Conservation (phyloP, 2,888 invertebrate genomes). For the Rhopalosiphum nymphaeae region DNA sequence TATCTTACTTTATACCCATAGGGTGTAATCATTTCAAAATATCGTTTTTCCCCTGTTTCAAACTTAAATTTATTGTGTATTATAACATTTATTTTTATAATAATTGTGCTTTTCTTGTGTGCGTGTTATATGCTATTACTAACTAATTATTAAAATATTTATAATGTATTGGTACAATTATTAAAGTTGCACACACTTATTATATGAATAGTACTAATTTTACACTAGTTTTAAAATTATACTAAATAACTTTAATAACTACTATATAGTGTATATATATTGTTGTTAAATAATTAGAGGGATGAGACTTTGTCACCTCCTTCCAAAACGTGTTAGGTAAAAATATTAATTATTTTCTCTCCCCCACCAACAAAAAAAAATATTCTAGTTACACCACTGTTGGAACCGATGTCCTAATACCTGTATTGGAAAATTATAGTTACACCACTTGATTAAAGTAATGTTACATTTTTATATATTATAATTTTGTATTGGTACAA, state of each 20-base stretch:
- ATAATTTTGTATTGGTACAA: not conserved
- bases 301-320: not conserved
- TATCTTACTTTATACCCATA: not conserved
- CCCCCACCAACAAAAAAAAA: not conserved
- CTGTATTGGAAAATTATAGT: not conserved
- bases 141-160: not conserved
- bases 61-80: not conserved
- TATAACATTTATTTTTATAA: not conserved
- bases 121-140: not conserved
- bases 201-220: not conserved
- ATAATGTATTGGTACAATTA: not conserved
- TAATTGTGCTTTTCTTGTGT: not conserved
- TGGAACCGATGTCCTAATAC: not conserved
- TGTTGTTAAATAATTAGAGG: not conserved
- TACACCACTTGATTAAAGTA: not conserved
- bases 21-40: not conserved
- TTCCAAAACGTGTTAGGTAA: not conserved
- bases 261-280: not conserved
- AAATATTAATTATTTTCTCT: not conserved
- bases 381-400: not conserved
- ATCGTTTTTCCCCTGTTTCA: not conserved
- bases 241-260: not conserved
- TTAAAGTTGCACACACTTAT: not conserved
- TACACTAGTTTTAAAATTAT: not conserved
- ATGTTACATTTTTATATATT: not conserved